Conservation (phyloP, 2,888 invertebrate species). For the Pollenia amentaria region DNA sequence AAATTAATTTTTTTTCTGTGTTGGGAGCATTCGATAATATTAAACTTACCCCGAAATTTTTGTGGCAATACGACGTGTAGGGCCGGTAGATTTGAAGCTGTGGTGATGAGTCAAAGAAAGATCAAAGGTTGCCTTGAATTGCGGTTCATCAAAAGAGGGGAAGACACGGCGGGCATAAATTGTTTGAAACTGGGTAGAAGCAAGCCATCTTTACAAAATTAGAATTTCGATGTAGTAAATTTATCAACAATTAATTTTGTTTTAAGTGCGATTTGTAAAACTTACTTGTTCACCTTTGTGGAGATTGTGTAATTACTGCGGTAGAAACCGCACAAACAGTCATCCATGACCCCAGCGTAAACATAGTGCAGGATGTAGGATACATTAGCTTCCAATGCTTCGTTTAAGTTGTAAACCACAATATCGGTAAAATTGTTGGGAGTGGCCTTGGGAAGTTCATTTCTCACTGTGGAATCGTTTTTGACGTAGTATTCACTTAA, state of each 20-base stretch:
- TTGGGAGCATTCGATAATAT: no score
- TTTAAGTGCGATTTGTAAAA: no score
- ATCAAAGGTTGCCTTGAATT: no score
- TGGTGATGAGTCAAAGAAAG: no score
- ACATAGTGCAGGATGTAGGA: slow-evolving; percentile 85
- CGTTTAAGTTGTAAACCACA: slow-evolving; percentile 83
- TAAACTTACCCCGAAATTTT: no score
- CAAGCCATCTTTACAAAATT: slow-evolving; percentile 85
- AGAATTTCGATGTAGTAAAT: neutral
- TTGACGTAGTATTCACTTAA: slow-evolving; percentile 75
- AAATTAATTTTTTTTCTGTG: no score
- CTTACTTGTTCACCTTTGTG: slow-evolving; percentile 82
- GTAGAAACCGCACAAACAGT: slow-evolving; percentile 86
- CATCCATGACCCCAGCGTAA: slow-evolving; percentile 85
- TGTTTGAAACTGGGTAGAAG: slow-evolving; percentile 89
- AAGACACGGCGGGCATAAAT: slow-evolving; percentile 86
- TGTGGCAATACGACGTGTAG: no score
- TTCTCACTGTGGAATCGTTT: slow-evolving; percentile 72
- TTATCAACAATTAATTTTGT: neutral
- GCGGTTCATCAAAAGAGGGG: no score
- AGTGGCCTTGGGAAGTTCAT: slow-evolving; percentile 75
- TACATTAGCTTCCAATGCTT: slow-evolving; percentile 78
- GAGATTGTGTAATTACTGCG: slow-evolving; percentile 83
- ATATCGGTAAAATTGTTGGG: slow-evolving; percentile 82
- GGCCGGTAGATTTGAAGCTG: no score